Evolutionary conservation across 2,888 invertebrate genomes (phyloP).

Genomic region (Cephus pulcher): DNA sequence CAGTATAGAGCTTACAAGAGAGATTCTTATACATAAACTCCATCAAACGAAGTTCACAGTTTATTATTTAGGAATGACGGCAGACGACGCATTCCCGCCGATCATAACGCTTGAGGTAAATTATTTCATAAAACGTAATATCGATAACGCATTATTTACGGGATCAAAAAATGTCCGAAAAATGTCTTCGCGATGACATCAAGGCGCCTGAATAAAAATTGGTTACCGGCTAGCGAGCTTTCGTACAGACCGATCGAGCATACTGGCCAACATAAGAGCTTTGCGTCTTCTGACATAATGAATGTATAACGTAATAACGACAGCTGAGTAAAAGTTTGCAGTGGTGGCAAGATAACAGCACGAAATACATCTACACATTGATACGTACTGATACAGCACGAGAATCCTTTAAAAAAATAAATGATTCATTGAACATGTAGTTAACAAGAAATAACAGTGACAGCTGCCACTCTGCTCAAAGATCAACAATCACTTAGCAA

Average conservation of each 20-base stretch:
- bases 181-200: background rate
- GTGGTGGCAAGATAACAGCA: background rate
- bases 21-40: slow-evolving; percentile 41
- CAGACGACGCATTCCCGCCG: slow-evolving; percentile 50
- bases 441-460: background rate
- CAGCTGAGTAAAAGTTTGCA: background rate
- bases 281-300: background rate
- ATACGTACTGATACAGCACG: background rate
- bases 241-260: background rate
- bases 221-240: background rate
- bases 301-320: background rate
- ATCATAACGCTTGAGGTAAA: slow-evolving; percentile 55
- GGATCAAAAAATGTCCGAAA: background rate
- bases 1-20: slow-evolving; percentile 44
- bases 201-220: background rate
- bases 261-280: background rate
- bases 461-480: background rate
- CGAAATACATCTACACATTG: background rate
- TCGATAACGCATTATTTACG: background rate
- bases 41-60: slow-evolving; percentile 50
- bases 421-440: background rate
- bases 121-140: slow-evolving; percentile 10
- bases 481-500: background rate
- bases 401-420: background rate
- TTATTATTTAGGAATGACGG: slow-evolving; percentile 56